Conservation (phyloP, 2,113 vertebrate species). For the Misgurnus anguillicaudatus region DNA sequence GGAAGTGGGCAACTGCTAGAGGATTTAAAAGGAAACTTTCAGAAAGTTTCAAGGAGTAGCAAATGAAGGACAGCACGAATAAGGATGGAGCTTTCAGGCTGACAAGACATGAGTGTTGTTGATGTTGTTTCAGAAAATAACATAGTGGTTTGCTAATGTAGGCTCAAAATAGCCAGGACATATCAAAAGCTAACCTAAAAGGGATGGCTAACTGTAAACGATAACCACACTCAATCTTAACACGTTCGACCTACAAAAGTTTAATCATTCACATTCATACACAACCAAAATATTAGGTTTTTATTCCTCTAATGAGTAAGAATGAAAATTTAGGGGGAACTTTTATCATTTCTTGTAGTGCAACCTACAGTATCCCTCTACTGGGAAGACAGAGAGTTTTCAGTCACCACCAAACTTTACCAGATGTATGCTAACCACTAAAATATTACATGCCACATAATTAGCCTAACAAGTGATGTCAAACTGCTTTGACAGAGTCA, state of each 20-base stretch:
- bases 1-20: slow-evolving; percentile 24
- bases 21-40: slow-evolving; percentile 23
- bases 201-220: background rate
- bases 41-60: slow-evolving; percentile 12
- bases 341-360: slow-evolving; percentile 6
- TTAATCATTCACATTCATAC: background rate
- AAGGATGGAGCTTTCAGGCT: slow-evolving; percentile 2
- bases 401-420: slow-evolving; percentile 33
- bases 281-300: too few species aligned
- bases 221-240: background rate
- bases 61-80: background rate
- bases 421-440: slow-evolving; percentile 40
- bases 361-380: slow-evolving; percentile 32
- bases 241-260: background rate
- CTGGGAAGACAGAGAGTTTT: slow-evolving; percentile 27
- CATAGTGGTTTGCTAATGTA: background rate
- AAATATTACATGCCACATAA: slow-evolving; percentile 38
- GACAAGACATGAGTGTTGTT: background rate
- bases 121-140: background rate
- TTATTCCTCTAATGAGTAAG: slow-evolving; percentile 10
- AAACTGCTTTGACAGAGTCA: slow-evolving; percentile 29
- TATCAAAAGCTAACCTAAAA: background rate
- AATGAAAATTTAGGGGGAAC: slow-evolving; percentile 29
- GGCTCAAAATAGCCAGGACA: background rate
- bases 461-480: slow-evolving; percentile 40